These are phyloP conservation scores for Leptoclinus maculatus DNA, from an alignment of 2,797 vertebrate genomes.

Conservation along the genomic window DNA sequence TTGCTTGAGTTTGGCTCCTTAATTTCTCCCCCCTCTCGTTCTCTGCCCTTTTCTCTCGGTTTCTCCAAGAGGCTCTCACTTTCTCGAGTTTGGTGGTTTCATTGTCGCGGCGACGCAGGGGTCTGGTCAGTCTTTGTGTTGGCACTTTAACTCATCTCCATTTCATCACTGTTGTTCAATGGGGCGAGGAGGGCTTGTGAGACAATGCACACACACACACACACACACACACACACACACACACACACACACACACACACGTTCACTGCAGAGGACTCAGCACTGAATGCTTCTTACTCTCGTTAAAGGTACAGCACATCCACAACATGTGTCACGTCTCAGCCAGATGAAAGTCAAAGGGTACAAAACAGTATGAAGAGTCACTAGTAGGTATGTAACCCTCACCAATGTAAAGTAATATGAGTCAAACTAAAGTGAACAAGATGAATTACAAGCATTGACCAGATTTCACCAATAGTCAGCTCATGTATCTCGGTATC, in stretches of 20 bases:
- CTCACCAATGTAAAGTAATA: neutral
- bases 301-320: constrained; percentile 2
- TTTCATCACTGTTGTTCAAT: constrained; percentile 79
- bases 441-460: neutral
- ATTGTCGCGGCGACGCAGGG: constrained; percentile 78
- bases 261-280: neutral
- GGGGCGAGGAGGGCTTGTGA: constrained; percentile 54
- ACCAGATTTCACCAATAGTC: neutral
- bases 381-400: neutral
- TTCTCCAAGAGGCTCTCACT: constrained; percentile 75
- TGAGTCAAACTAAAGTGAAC: neutral
- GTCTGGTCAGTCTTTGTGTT: constrained; percentile 80
- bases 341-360: neutral
- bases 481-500: neutral
- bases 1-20: constrained; percentile 47
- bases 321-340: neutral
- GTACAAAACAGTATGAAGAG: neutral
- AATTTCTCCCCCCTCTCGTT: constrained; percentile 71
- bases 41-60: constrained; percentile 60
- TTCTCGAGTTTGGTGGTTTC: constrained; percentile 75
- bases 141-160: constrained; percentile 82
- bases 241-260: constrained; percentile 10
- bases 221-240: constrained; percentile 18
- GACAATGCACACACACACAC: constrained; percentile 47
- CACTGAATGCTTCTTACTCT: constrained; percentile 14